These are phyloP conservation scores for Tribolium castaneum DNA, from an alignment of 1,140 invertebrate genomes.

Conservation along the genomic window DNA sequence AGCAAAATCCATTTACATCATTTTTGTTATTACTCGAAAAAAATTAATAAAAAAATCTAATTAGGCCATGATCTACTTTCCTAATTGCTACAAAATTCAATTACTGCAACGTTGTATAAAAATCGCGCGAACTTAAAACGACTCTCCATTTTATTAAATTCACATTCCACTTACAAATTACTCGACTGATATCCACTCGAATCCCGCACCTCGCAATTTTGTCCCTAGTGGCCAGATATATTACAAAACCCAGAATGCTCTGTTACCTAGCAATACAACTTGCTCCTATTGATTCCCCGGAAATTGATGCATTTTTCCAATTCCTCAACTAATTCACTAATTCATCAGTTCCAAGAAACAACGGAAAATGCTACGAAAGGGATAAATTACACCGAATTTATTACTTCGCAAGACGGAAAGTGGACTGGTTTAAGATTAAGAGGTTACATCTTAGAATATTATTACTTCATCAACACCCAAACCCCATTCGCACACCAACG, in stretches of 20 bases:
- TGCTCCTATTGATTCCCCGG: conserved; percentile 1
- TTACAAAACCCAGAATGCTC: conserved; percentile 8
- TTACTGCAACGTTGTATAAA: neutral
- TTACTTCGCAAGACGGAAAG: neutral
- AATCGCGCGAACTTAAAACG: neutral
- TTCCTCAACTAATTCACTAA: conserved; percentile 2
- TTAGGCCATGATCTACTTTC: conserved; percentile 1
- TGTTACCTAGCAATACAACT: conserved; percentile 21
- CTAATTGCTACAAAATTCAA: conserved; percentile 17
- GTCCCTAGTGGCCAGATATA: conserved; percentile 5
- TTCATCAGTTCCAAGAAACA: conserved; percentile 11
- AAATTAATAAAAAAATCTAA: conserved; percentile 22
- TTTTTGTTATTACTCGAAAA: conserved; percentile 24
- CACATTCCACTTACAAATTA: conserved; percentile 2
- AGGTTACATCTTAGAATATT: conserved; percentile 11
- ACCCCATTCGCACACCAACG: neutral
- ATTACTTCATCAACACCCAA: conserved; percentile 3
- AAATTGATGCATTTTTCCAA: conserved; percentile 10
- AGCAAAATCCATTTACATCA: conserved; percentile 18
- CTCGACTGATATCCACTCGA: neutral
- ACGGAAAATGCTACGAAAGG: conserved; percentile 15
- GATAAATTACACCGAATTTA: conserved; percentile 4
- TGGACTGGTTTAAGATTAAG: conserved; percentile 15
- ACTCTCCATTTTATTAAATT: neutral
- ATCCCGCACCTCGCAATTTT: conserved; percentile 1